phyloP scores from a whole-genome alignment of 53 echinoderm and acorn worm genomes.

The Actinopyga echinites region DNA sequence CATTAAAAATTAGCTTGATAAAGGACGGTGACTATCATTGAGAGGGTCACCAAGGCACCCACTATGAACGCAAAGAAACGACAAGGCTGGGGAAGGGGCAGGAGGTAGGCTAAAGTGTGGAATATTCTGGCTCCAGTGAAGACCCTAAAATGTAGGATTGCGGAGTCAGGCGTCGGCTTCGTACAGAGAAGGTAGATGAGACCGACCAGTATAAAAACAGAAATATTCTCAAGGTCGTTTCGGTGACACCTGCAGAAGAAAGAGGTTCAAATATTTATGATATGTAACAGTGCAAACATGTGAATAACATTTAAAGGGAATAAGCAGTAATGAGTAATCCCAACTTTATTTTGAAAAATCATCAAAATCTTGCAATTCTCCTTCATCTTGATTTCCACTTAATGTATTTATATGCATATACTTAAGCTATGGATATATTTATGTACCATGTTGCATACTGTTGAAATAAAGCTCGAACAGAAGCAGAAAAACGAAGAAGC shows the following conservation, averaged over 20 bases:
- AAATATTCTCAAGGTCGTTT: slow-evolving; percentile 90
- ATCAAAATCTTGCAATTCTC: no score
- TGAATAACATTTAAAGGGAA: no score
- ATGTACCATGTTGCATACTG: no score
- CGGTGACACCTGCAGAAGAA: slow-evolving; percentile 61
- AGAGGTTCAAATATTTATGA: no score
- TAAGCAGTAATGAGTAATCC: no score
- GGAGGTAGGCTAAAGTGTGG: slow-evolving; percentile 73
- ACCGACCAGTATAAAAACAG: slow-evolving; percentile 70
- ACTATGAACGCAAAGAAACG: slow-evolving; percentile 51
- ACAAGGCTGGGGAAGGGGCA: slow-evolving; percentile 68
- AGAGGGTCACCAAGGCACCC: slow-evolving; percentile 58
- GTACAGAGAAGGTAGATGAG: slow-evolving; percentile 67
- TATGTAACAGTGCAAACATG: no score
- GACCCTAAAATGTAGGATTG: slow-evolving; percentile 65
- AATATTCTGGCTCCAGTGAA: slow-evolving; percentile 69
- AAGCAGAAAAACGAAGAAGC: no score
- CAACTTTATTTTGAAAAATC: no score
- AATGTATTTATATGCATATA: no score
- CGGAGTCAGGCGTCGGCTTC: slow-evolving; percentile 44
- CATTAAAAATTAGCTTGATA: slow-evolving; percentile 6
- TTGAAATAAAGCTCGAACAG: no score
- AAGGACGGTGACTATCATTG: slow-evolving; percentile 64
- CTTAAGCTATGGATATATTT: no score
- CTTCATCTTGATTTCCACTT: no score